Evolutionary conservation across 2,113 vertebrate genomes (phyloP).

Genomic region (Osmerus mordax): DNA sequence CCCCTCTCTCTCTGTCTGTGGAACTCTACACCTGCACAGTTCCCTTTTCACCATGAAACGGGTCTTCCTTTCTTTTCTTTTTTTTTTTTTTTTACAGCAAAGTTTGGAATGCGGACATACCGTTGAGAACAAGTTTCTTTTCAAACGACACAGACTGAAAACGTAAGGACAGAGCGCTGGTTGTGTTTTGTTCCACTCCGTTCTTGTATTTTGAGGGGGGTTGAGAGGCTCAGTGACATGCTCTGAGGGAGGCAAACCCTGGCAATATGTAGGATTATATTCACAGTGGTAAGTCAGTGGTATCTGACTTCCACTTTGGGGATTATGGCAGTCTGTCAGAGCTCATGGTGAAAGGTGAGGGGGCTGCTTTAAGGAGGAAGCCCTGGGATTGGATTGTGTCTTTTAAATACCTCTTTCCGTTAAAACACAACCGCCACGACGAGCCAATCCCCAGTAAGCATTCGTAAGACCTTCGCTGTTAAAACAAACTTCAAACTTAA

Average conservation of each 20-base stretch:
- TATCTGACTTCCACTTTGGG: constrained; percentile 32
- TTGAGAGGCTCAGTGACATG: constrained; percentile 1
- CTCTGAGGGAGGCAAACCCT: constrained; percentile 8
- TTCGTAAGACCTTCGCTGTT: too few species aligned
- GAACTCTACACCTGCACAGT: constrained; percentile 7
- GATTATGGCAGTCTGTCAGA: constrained; percentile 47
- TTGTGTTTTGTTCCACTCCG: too few species aligned
- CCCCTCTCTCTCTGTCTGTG: constrained; percentile 28
- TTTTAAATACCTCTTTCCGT: constrained; percentile 15
- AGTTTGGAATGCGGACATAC: not conserved
- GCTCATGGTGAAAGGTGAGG: constrained; percentile 38
- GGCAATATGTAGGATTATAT: constrained; percentile 47
- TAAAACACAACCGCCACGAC: not conserved
- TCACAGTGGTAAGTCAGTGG: constrained; percentile 41
- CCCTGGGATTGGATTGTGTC: not conserved
- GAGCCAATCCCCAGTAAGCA: not conserved
- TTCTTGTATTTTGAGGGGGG: too few species aligned
- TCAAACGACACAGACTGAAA: not conserved
- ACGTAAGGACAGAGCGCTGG: too few species aligned
- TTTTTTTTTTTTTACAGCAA: not conserved
- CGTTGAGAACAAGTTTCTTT: not conserved
- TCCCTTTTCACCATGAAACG: not conserved
- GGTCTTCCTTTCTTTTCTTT: not conserved
- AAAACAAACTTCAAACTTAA: too few species aligned
- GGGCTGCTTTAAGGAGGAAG: constrained; percentile 8